A percentile compares a stretch with the other conserved stretches of the same genome.
Evolutionary conservation across 1,140 invertebrate species (phyloP).

Genomic region (Grapholita molesta): DNA sequence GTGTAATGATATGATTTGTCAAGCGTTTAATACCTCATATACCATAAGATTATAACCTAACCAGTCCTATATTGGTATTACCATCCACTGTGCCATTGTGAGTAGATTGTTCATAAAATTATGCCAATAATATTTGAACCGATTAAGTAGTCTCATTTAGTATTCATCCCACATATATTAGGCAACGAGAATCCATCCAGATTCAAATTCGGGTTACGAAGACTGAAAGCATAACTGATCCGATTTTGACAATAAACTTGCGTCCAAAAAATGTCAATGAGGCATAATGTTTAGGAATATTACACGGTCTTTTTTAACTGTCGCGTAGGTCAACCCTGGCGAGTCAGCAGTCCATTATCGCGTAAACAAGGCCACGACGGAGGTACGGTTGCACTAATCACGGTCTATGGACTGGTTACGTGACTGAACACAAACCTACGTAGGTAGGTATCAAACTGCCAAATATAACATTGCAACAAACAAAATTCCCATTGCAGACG

Average conservation of each 20-base stretch:
- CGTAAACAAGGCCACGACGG: not conserved
- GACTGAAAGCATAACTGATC: conserved; percentile 44
- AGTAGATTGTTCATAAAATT: not conserved
- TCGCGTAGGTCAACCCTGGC: not conserved
- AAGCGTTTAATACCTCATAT: no score
- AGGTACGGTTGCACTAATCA: not conserved
- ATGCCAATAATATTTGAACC: not conserved
- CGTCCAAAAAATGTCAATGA: conserved; percentile 39
- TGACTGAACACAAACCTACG: not conserved
- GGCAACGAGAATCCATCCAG: conserved; percentile 30
- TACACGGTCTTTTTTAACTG: not conserved
- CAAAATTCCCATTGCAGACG: not conserved
- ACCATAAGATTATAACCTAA: no score
- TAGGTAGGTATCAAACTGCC: not conserved
- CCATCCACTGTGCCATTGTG: not conserved
- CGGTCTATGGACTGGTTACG: not conserved
- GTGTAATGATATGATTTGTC: no score
- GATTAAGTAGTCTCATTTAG: not conserved
- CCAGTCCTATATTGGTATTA: no score
- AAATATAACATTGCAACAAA: not conserved
- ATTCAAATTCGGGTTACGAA: conserved; percentile 32
- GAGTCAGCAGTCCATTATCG: not conserved
- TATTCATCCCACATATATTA: not conserved
- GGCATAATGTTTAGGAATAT: not conserved
- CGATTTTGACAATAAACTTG: conserved; percentile 55